phyloP scores from a whole-genome alignment of 2,113 vertebrate genomes.

The Orthochromis indermauri region DNA sequence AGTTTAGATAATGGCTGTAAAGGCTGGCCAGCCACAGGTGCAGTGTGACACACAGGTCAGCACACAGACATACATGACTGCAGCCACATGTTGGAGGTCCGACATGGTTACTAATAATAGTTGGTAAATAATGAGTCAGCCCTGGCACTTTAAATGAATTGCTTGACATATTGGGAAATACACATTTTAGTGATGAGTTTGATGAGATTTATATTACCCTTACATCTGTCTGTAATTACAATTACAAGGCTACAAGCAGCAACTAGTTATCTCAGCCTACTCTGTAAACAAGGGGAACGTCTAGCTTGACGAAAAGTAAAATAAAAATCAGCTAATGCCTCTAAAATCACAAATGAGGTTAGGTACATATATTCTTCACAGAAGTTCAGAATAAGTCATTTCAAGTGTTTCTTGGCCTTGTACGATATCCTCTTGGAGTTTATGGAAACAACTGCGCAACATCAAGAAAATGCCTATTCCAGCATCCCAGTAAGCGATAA shows the following conservation, averaged over 20 bases:
- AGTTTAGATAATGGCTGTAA: conserved; percentile 66
- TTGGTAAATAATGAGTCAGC: not conserved
- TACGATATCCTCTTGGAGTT: not conserved
- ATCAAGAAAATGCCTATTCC: not conserved
- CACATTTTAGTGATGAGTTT: not conserved
- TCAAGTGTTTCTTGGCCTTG: not conserved
- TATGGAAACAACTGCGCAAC: not conserved
- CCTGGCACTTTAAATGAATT: not conserved
- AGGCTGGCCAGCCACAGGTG: conserved; percentile 67
- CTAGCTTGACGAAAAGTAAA: not conserved
- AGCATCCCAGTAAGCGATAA: not conserved
- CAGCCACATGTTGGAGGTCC: not conserved
- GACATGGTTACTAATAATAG: not conserved
- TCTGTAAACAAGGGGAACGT: not conserved
- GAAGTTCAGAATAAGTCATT: not conserved
- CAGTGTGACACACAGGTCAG: conserved; percentile 64
- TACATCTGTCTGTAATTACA: not conserved
- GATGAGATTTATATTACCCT: not conserved
- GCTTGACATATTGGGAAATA: not conserved
- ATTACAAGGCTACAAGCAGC: not conserved
- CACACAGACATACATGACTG: conserved; percentile 19
- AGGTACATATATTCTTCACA: not conserved
- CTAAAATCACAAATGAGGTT: not conserved
- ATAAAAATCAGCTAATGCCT: not conserved
- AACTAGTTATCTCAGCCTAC: not conserved